Base-by-base conservation (phyloP, 2,797 vertebrate genomes). In the Naso thynnoides region DNA sequence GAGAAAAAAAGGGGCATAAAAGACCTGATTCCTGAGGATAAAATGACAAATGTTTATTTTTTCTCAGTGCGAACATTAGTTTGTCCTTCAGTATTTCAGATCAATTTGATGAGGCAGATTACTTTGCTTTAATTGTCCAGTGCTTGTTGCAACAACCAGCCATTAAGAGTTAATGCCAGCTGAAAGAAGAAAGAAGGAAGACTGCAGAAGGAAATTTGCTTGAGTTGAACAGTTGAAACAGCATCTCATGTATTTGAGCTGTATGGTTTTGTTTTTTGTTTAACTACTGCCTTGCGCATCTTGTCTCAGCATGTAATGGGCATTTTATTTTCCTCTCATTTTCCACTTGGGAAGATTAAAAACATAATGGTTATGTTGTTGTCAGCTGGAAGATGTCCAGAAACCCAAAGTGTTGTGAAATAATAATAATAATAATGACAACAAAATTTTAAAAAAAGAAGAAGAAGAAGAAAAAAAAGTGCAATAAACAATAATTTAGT, bases 291-390 rank as follows among this genome's bases (percentile, higher is more conserved):
- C 44, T 66, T 61, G 52, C 65, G 73, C 76, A 67, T 84, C 39
- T 24, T 71, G 39, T 88, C 70, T 75, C 48, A 29, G 50, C 26
- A 8, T 57, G 73, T 86, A 86, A 90, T 89, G 69, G 65, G 81
- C 65, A 85, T 82, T 61, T 69, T 60, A 87, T 87, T 91, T 76
- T 64, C 73, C 69, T 70, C 64, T 85, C 38, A 82, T 92, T 91
- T 91, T 87, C 62, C 64, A 86, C 59, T 15, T 90, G 83, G 82
- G 57, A 80, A 86, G 78, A 94, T 87, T 78, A 74, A 88, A 90
- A 90, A 73, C 47, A 74, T 80, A 81, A 88, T 84, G 63, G 54
- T 66, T 71, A 84, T 78, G 80, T 75, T 84, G 74, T 67, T 87
- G 78, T 90, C 85, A 85, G 48, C 38, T 44, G 54, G 52, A 62